Base-by-base conservation (phyloP, 2,113 vertebrate genomes). In the Triplophysa tibetana region DNA sequence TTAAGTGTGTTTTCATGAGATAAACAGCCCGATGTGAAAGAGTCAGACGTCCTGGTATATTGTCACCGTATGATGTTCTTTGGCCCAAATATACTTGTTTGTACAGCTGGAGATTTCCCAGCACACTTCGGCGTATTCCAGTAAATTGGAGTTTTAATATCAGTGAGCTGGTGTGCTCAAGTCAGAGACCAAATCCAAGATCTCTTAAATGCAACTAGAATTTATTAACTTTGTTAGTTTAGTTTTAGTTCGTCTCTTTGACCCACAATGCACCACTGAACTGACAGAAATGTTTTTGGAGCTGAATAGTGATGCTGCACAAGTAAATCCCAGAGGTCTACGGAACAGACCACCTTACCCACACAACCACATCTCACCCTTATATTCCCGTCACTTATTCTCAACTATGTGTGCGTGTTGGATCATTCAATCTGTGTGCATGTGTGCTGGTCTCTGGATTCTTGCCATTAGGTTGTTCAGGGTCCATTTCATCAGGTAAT, bases 231-330 rank as follows among this genome's bases (percentile, higher is more conserved):
- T 33, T 65, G 41, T 70, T 43, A 72, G 81, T 73, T 26, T 29
- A 29, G 2, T 29, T 29, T 29, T 29, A 3, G 26, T 29, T 29
- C 19, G 19, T 78, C 83, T 58, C 66, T 54, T 72, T 75, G 82
- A 78, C 73, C 60, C 67, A 65, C 81, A 43, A 21, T 29, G 75
- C 73, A 87, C 84, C 88, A 85, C 82, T 78, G 68, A 38, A 43
- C 70, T 58, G 58, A 43, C 23, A 48, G 33, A 63, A 21, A 45
- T 21, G 21, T 26, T 63, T 48, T 8, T n/a, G 58, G 10, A 45
- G 41, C 21, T 26, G 58, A 26, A 56, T 56, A 58, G 54, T 21
- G 17, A 58, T 16, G 21, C 54, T 58, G 54, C 17, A 26, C 41
- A 48, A 21, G 10, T 19, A 23, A 16, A 26, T 63, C 73, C 56